Base-by-base conservation (phyloP, 2,888 invertebrate genomes). In the Eristalinus aeneus region DNA sequence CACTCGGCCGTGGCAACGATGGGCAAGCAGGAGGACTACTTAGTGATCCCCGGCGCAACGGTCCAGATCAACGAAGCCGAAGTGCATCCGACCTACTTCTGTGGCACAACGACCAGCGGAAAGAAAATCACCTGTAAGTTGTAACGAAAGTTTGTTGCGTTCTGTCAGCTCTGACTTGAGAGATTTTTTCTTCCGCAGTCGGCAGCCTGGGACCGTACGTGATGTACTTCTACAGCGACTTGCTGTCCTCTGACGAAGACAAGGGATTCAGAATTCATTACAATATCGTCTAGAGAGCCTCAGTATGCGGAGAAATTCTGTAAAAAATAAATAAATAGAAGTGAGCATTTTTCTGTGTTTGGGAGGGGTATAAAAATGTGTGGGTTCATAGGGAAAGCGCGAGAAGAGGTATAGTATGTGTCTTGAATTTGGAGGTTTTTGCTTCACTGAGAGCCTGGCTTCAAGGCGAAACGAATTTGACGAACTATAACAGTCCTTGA, bases 171-270 rank as follows among this genome's bases (percentile, higher is more conserved):
- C n/a, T 34, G 64, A 60, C 1, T 69, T 69, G 78, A 46, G n/a
- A n/a, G 78, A 68, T 61, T 34, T 88, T 74, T 88, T 87, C 74
- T 87, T 90, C 89, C 16, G 31, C 92, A 94, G 94, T 94, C 2
- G 92, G 93, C 0, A 94, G 95, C 0, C 94, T 94, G 0, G 95
- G 95, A 0, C 95, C 95, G 0, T 93, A 95, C 16, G 93, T 93
- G 89, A 93, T 95, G 0, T 92, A 93, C 88, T 95, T 95, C 93
- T 93, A 93, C 89, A 94, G 94, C 34, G 94, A 94, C 90, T 93
- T 93, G 71, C 86, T 93, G 36, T 90, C 90, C 27, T 89, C 91
- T 67, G 22, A 79, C 23, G 58, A 88, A 8, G 92, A 92, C 78
- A 89, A 89, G 3, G 92, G 92, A 11, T 92, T 92, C 81, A 89